Evolutionary conservation across 2,888 invertebrate genomes (phyloP).

Genomic region (Zaprionus bogoriensis): DNA sequence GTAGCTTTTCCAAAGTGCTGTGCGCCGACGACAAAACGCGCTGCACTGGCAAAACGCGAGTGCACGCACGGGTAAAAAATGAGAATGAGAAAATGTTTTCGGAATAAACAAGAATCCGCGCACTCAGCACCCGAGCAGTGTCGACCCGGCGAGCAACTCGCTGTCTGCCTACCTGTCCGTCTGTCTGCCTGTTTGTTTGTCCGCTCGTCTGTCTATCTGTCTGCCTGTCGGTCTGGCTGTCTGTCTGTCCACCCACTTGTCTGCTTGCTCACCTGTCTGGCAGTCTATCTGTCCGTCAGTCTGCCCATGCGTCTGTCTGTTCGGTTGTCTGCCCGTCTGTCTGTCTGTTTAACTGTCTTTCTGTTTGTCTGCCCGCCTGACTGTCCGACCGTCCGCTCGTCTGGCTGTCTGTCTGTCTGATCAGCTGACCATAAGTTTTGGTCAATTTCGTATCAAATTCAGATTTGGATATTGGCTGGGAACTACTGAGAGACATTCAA

Average conservation of each 20-base stretch:
- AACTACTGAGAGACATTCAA: constrained; percentile 48
- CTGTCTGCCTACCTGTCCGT: not conserved
- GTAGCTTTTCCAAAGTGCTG: constrained; percentile 37
- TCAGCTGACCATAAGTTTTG: constrained; percentile 56
- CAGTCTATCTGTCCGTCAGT: not conserved
- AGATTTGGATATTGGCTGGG: constrained; percentile 29
- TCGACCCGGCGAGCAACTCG: not conserved
- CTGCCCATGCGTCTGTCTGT: no score
- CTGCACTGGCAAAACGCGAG: constrained; percentile 44
- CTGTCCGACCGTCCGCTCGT: no score
- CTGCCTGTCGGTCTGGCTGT: no score
- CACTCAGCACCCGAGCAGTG: constrained; percentile 41
- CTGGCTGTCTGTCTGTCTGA: constrained; percentile 33
- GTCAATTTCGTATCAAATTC: constrained; percentile 16
- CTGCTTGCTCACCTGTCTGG: not conserved
- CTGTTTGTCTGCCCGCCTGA: not conserved
- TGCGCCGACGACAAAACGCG: constrained; percentile 60
- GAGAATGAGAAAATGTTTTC: constrained; percentile 21
- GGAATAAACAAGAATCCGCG: constrained; percentile 61
- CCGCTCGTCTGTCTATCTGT: not conserved
- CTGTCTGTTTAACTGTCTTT: not conserved
- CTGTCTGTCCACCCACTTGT: constrained; percentile 31
- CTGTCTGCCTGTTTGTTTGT: no score
- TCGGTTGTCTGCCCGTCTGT: constrained; percentile 32
- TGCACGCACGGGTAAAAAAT: constrained; percentile 36